These are phyloP conservation scores for Scaptomyza flava DNA, from an alignment of 2,888 invertebrate species.

Conservation along the genomic window DNA sequence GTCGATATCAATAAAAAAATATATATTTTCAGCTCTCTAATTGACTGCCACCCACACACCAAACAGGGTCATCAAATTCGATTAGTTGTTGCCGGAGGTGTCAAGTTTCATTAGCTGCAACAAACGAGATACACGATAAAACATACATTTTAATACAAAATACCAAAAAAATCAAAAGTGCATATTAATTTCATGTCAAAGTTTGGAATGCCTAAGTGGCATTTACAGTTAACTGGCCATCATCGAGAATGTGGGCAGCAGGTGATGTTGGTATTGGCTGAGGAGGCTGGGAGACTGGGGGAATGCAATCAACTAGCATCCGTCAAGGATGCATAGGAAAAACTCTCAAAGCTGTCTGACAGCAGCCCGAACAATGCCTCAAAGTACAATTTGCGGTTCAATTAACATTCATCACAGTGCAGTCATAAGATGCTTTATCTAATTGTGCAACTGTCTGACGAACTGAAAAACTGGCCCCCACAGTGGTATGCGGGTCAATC, in stretches of 20 bases:
- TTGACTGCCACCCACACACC: conserved; percentile 56
- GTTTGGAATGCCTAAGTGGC: conserved; percentile 37
- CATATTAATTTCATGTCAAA: conserved; percentile 48
- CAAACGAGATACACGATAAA: conserved; percentile 35
- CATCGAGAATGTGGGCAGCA: conserved; percentile 45
- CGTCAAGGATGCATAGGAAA: conserved; percentile 58
- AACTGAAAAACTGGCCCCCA: conserved; percentile 47
- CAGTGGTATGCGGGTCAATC: conserved; percentile 74
- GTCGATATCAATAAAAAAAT: conserved; percentile 43
- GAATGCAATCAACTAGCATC: conserved; percentile 47
- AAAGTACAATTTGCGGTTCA: conserved; percentile 61
- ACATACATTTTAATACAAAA: conserved; percentile 4
- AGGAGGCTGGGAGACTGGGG: not conserved
- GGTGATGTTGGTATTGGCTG: conserved; percentile 17
- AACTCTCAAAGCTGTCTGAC: conserved; percentile 27
- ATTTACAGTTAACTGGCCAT: conserved; percentile 21
- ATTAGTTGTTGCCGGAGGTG: conserved; percentile 43
- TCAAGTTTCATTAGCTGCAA: conserved; percentile 73
- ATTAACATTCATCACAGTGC: conserved; percentile 75
- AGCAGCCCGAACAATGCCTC: conserved; percentile 48
- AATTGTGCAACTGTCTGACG: conserved; percentile 62
- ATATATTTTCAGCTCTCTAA: conserved; percentile 37
- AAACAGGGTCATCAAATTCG: conserved; percentile 36
- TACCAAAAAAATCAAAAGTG: not conserved
- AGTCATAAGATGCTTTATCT: conserved; percentile 63